A percentile compares a stretch with the other conserved stretches of the same genome.
phyloP scores from a whole-genome alignment of 2,113 vertebrate genomes.

The Arenaria interpres region DNA sequence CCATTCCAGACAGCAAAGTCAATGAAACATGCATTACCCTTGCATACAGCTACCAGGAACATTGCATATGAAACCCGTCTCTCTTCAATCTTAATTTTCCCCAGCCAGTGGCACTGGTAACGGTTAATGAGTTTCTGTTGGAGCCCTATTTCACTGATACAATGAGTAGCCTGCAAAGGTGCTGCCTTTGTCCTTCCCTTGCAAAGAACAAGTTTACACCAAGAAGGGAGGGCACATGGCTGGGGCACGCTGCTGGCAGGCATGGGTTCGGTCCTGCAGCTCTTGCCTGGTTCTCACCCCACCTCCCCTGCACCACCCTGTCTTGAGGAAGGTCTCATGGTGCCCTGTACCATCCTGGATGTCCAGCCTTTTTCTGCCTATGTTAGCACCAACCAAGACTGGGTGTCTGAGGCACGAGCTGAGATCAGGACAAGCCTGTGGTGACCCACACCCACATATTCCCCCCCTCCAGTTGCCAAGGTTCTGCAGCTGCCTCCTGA shows the following conservation, averaged over 20 bases:
- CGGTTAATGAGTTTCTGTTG: not conserved
- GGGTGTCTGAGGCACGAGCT: not conserved
- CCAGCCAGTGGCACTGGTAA: not conserved
- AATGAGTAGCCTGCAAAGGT: not conserved
- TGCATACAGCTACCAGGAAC: not conserved
- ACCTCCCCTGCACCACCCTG: not conserved
- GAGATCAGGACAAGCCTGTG: not conserved
- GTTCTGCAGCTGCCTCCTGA: not conserved
- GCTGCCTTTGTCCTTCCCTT: not conserved
- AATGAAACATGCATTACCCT: not conserved
- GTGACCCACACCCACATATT: not conserved
- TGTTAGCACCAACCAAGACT: not conserved
- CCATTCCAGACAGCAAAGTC: not conserved
- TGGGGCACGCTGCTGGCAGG: fast-evolving
- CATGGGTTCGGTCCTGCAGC: fast-evolving
- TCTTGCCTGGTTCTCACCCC: not conserved
- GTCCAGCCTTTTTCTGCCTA: not conserved
- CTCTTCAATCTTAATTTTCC: not conserved
- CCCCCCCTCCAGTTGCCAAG: not conserved
- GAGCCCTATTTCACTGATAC: not conserved
- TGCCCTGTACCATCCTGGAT: not conserved
- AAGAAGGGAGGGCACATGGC: not conserved
- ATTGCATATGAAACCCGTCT: not conserved
- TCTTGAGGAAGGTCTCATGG: not conserved
- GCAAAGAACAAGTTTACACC: not conserved